These are phyloP conservation scores for Hecatera dysodea DNA, from an alignment of 2,888 invertebrate species.

Conservation along the genomic window DNA sequence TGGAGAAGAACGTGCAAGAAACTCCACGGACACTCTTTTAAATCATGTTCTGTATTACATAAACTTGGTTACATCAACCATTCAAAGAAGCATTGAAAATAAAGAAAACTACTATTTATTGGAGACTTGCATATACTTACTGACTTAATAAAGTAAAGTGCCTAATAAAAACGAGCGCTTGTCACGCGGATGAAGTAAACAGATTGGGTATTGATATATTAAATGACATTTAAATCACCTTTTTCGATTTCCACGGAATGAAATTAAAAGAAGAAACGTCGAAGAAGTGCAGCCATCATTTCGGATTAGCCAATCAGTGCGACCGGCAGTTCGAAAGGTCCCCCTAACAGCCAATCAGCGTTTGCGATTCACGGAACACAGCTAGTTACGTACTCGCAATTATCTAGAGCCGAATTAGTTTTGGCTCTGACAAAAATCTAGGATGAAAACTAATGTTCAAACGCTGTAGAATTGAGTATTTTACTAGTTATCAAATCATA, in stretches of 20 bases:
- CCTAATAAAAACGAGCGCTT: too few species aligned
- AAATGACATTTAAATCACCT: background rate
- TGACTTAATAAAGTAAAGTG: too few species aligned
- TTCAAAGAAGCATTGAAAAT: too few species aligned
- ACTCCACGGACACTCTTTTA: too few species aligned
- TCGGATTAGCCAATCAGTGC: conserved; percentile 33
- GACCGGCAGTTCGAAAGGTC: conserved; percentile 1
- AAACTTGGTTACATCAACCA: too few species aligned
- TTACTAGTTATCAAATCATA: too few species aligned
- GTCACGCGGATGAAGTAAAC: too few species aligned
- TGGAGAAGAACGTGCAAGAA: too few species aligned
- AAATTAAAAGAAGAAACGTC: background rate
- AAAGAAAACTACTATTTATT: too few species aligned
- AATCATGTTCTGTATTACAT: too few species aligned
- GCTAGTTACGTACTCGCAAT: conserved; percentile 18
- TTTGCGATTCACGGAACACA: conserved; percentile 19
- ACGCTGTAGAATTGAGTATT: background rate
- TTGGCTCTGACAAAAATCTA: conserved; percentile 9
- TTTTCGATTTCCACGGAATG: background rate
- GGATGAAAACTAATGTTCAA: conserved; percentile 3
- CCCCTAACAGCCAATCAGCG: conserved; percentile 35
- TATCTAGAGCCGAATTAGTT: conserved; percentile 29
- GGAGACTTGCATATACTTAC: too few species aligned
- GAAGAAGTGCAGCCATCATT: conserved; percentile 8
- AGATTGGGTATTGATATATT: background rate